These are phyloP conservation scores for Agriotes lineatus DNA, from an alignment of 2,888 invertebrate genomes.

Conservation along the genomic window DNA sequence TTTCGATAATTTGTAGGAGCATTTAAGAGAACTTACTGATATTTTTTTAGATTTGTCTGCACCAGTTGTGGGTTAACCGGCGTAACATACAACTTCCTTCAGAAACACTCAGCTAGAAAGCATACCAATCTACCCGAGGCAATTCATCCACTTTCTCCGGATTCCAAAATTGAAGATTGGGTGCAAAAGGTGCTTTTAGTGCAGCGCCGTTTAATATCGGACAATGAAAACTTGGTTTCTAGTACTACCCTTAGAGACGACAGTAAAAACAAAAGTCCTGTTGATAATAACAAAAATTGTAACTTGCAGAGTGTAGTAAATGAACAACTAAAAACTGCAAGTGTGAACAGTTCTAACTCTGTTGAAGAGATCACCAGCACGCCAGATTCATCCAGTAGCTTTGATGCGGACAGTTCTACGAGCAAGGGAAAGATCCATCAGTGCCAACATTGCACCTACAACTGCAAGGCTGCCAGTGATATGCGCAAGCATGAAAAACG, in stretches of 20 bases:
- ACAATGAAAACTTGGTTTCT: not conserved
- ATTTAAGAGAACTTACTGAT: too few relatives aligned
- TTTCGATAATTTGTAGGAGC: too few relatives aligned
- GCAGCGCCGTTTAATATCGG: constrained; percentile 48
- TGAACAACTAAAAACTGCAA: not conserved
- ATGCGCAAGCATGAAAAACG: constrained; percentile 65
- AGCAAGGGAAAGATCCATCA: constrained; percentile 4
- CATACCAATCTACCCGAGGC: constrained; percentile 64
- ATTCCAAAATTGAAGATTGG: constrained; percentile 55
- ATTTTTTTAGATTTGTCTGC: constrained; percentile 72
- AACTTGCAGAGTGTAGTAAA: constrained; percentile 21
- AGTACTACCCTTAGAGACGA: constrained; percentile 35
- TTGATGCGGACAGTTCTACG: constrained; percentile 15
- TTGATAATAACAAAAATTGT: constrained; percentile 32
- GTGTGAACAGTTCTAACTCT: not conserved
- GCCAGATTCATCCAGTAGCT: constrained; percentile 16
- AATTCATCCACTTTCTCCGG: constrained; percentile 53
- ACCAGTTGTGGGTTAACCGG: constrained; percentile 71
- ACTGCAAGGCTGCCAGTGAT: constrained; percentile 50
- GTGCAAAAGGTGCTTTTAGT: constrained; percentile 54
- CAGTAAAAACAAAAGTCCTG: not conserved
- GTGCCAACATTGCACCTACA: constrained; percentile 41
- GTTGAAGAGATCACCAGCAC: not conserved
- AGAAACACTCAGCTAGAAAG: constrained; percentile 69
- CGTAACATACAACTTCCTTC: constrained; percentile 69